Evolutionary conservation across 2,888 invertebrate species (phyloP).

Genomic region (Candidula unifasciata): DNA sequence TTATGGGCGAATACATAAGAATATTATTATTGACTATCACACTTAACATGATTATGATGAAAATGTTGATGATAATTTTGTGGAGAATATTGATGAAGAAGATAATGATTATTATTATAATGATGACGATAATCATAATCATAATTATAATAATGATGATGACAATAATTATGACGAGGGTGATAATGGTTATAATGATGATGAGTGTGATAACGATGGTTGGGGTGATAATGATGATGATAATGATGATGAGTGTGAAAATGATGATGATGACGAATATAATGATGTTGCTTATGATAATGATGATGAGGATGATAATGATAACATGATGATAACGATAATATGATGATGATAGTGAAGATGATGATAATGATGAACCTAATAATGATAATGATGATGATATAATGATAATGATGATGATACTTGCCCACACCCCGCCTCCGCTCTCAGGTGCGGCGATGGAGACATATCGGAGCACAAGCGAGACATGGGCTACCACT

Average conservation of each 20-base stretch:
- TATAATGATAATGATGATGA: no score
- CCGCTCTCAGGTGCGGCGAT: constrained; percentile 57
- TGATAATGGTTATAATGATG: neutral
- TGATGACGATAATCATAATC: no score
- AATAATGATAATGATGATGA: no score
- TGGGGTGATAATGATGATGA: neutral
- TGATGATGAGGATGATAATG: neutral
- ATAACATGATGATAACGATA: neutral
- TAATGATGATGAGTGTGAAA: neutral
- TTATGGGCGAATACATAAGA: no score
- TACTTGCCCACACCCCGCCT: no score
- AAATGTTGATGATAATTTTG: no score
- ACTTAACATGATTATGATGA: no score
- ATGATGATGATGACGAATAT: neutral
- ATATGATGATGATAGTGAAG: neutral
- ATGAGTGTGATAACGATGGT: neutral
- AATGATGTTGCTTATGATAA: neutral
- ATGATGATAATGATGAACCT: neutral
- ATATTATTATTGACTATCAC: no score
- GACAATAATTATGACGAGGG: no score
- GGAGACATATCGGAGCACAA: constrained; percentile 61
- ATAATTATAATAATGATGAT: no score
- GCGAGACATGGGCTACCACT: constrained; percentile 60
- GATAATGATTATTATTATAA: no score
- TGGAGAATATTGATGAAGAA: no score